Base-by-base conservation (phyloP, 2,797 vertebrate genomes). In the Telmatherina bonti region DNA sequence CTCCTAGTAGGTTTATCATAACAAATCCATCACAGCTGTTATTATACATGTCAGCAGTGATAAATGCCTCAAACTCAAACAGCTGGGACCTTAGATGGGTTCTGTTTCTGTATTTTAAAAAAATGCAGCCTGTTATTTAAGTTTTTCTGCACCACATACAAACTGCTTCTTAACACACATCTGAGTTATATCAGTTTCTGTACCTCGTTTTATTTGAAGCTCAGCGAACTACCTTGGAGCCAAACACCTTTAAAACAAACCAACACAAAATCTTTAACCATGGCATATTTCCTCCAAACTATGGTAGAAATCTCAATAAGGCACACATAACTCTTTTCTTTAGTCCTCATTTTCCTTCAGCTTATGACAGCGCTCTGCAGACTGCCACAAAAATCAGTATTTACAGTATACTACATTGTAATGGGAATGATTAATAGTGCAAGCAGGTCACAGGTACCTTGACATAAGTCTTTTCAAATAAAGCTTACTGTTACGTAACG, bases 221-320 rank as follows among this genome's bases (percentile, higher is more conserved):
- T 81, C 62, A 45, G 29, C 49, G 38, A 69, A 45, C 30, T 6
- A 33, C 24, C 38, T 67, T 58, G 43, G 7, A 70, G 27, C 63
- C 62, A 59, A 81, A 76, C 24, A 47, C 67, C 33, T 68, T 49
- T 1, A 73, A 73, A 79, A 43, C 18, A 49, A 83, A 53, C 45
- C 5, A 49, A 72, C 75, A 30, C 11, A 41, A 65, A 59, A 55
- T n/a, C 18, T 72, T 54, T n/a, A 70, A 74, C 78, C 72, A 87
- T 87, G 84, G 87, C 74, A 6, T 72, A 53, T 80, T 69, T 85
- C 38, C 58, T 76, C 57, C 59, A 38, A 41, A 60, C 57, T 66
- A 75, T 65, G 45, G 65, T 85, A 85, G 78, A 89, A 91, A 90
- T 87, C 77, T 87, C 72, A 78, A 54, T 91, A 93, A 92, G 92